These are phyloP conservation scores for Thunnus albacares DNA, from an alignment of 2,797 vertebrate genomes.

Conservation along the genomic window DNA sequence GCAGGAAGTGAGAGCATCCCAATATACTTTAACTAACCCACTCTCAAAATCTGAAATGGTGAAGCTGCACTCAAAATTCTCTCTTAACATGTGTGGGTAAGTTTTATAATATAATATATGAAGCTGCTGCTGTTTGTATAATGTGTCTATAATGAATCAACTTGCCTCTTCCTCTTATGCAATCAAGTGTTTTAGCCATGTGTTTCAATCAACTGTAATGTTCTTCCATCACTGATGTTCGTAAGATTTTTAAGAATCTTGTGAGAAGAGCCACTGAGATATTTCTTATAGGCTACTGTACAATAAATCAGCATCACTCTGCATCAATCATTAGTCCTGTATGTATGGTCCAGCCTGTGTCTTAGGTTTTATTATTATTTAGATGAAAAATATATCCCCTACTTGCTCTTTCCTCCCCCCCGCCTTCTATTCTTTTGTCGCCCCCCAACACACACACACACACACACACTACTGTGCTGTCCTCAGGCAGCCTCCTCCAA, in stretches of 20 bases:
- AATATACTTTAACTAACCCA: neutral
- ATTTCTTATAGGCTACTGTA: too few species aligned
- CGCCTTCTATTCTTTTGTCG: too few species aligned
- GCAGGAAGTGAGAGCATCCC: neutral
- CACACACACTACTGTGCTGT: slow-evolving; percentile 36
- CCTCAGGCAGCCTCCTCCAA: slow-evolving; percentile 29
- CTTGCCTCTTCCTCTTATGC: slow-evolving; percentile 6
- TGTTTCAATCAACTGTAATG: neutral
- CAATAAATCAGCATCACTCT: too few species aligned
- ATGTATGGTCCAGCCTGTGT: too few species aligned
- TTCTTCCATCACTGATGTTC: too few species aligned
- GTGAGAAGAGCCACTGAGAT: too few species aligned
- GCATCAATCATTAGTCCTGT: too few species aligned
- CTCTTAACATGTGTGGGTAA: neutral
- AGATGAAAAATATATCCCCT: too few species aligned
- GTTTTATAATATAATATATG: neutral
- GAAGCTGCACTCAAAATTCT: neutral
- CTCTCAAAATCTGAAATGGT: too few species aligned
- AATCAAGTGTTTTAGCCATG: neutral
- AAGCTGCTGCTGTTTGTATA: slow-evolving; percentile 12
- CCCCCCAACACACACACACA: neutral
- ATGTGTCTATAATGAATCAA: neutral
- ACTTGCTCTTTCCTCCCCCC: too few species aligned
- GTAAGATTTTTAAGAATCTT: too few species aligned
- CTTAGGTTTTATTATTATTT: too few species aligned